phyloP scores from a whole-genome alignment of 1,140 invertebrate genomes.

The Brachionus paranguensis region DNA sequence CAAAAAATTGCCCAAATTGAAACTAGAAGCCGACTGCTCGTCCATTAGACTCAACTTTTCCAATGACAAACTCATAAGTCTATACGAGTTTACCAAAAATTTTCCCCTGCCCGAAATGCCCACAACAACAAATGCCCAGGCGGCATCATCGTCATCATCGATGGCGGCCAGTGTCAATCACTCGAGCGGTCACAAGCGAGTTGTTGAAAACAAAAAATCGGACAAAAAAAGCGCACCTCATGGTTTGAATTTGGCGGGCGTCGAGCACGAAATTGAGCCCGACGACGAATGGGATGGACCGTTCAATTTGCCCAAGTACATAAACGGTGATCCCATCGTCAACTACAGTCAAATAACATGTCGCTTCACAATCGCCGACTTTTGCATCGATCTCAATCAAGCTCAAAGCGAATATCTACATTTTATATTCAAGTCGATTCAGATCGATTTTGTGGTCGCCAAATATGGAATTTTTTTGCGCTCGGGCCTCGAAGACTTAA shows the following conservation, averaged over 20 bases:
- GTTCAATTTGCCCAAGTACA: conserved; percentile 7
- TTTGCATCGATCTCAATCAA: conserved; percentile 23
- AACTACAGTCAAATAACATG: conserved; percentile 36
- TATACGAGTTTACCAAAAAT: conserved; percentile 5
- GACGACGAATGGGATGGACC: conserved; percentile 32
- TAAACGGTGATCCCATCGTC: conserved; percentile 17
- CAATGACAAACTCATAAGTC: background rate
- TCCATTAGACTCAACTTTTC: conserved; percentile 32
- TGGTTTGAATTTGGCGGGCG: background rate
- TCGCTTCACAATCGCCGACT: conserved; percentile 1
- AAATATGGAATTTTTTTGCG: conserved; percentile 20
- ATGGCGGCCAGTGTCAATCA: background rate
- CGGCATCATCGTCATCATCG: too few species aligned
- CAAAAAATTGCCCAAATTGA: conserved; percentile 32
- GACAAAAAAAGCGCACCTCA: background rate
- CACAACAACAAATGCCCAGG: background rate
- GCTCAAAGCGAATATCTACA: background rate
- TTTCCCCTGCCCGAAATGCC: conserved; percentile 37
- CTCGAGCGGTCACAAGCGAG: background rate
- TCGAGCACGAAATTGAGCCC: background rate
- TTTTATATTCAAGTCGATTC: conserved; percentile 32
- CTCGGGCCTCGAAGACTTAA: conserved; percentile 11
- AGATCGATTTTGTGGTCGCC: conserved; percentile 17
- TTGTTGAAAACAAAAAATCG: background rate
- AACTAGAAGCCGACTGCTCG: conserved; percentile 9